Evolutionary conservation across 1,140 invertebrate species (phyloP).

Genomic region (Diprion similis): DNA sequence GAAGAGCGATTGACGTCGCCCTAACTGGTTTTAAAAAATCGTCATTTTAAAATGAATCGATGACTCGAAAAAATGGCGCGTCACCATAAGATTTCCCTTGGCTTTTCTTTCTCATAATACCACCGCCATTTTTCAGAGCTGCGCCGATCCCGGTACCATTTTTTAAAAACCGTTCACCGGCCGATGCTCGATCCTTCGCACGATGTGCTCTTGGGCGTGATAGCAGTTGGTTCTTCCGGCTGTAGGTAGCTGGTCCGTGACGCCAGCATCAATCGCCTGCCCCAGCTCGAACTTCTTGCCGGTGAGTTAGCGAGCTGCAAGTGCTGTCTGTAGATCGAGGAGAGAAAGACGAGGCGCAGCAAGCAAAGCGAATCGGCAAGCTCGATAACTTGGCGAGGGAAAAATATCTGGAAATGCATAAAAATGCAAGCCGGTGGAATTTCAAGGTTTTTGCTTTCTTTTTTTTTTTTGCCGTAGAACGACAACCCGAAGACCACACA

Average conservation of each 20-base stretch:
- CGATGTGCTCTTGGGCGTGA: conserved; percentile 38
- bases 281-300: conserved; percentile 21
- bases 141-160: neutral
- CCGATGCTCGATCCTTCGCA: neutral
- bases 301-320: conserved; percentile 3
- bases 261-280: conserved; percentile 41
- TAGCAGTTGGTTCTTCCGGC: conserved; percentile 38
- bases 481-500: no score
- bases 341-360: neutral
- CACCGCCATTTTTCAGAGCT: no score
- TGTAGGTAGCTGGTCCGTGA: conserved; percentile 46
- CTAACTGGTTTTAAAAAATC: no score
- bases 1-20: no score
- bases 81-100: no score
- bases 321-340: neutral
- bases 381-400: neutral
- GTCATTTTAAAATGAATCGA: no score
- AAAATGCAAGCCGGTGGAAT: no score
- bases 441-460: no score
- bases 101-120: no score
- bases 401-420: no score
- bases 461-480: no score
- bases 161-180: neutral
- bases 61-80: no score
- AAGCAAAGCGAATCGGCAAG: neutral